Evolutionary conservation across 2,888 invertebrate species (phyloP), one percentile per base, ranked within the genome.

Genomic region (Isoperla grammatica): DNA sequence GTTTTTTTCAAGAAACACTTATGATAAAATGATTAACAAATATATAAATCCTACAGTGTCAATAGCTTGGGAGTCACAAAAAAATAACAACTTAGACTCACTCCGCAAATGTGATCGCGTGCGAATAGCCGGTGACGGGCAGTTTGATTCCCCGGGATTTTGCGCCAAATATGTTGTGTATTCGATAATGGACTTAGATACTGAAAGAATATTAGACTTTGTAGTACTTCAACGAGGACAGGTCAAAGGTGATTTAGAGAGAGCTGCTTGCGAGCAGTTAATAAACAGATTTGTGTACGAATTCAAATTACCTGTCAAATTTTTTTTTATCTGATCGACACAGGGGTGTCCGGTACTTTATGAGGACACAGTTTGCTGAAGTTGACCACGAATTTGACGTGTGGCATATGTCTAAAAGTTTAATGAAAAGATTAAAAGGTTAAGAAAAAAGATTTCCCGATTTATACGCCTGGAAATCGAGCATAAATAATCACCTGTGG

Each of bases 341-440:
- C 35, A 35, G 23, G 12, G 22, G 22, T 29, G 49, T 22, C n/a
- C 22, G 20, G 8, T 9, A 6, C 13, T 49, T 23, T 13, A 22
- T 49, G 49, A 2, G 49, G 13, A 49, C 49, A 20, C 49, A 49
- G 13, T 8, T 29, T 49, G 2, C 49, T 8, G 6, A 23, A n/a
- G 19, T 49, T 13, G 49, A 49, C 13, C 49, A 49, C 29, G 49
- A 49, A 49, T 49, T 49, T 19, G 49, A 49, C 29, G 49, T 49
- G 3, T 49, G 49, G 49, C 49, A 49, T 29, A 17, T 49, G 20
- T 49, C 22, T 23, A 49, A 49, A 49, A 49, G 23, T n/a, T 19
- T 49, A 3, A 49, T 20, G 22, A 49, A 22, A 20, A 49, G 13
- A 49, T 22, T 49, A 20, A 49, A 49, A 49, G 2, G 35, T 2